These are phyloP conservation scores for Ypsolopha scabrella DNA, from an alignment of 2,888 invertebrate species.

Conservation along the genomic window DNA sequence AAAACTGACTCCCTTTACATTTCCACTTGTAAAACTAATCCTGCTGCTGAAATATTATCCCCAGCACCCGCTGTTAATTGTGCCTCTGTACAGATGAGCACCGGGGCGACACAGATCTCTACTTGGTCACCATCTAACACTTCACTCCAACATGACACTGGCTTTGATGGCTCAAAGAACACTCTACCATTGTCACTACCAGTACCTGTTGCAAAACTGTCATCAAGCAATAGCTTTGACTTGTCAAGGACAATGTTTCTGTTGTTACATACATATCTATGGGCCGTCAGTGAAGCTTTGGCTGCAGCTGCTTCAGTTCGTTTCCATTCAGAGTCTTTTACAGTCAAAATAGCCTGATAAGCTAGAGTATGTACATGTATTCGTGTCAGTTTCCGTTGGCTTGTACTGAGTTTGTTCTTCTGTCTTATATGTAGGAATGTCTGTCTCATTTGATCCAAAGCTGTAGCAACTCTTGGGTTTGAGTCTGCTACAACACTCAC, in stretches of 20 bases:
- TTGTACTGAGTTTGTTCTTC: slow-evolving; percentile 43
- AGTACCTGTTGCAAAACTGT: slow-evolving; percentile 82
- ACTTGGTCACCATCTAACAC: slow-evolving; percentile 55
- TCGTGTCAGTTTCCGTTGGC: slow-evolving; percentile 74
- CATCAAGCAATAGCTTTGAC: slow-evolving; percentile 78
- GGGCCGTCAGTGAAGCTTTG: slow-evolving; percentile 85
- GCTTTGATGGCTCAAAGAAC: slow-evolving; percentile 75
- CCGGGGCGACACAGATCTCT: slow-evolving; percentile 86
- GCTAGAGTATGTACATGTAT: slow-evolving; percentile 89
- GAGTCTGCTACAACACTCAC: slow-evolving; percentile 82
- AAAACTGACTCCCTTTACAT: slow-evolving; percentile 29
- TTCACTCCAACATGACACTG: slow-evolving; percentile 88
- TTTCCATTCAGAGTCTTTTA: slow-evolving; percentile 78
- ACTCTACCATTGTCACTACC: slow-evolving; percentile 68
- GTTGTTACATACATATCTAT: slow-evolving; percentile 84
- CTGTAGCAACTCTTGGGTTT: slow-evolving; percentile 82
- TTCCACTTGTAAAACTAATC: slow-evolving; percentile 78
- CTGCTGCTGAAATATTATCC: slow-evolving; percentile 90
- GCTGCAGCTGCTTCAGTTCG: slow-evolving; percentile 84
- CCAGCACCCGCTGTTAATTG: slow-evolving; percentile 88
- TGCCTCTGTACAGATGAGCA: slow-evolving; percentile 84
- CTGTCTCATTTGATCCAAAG: slow-evolving; percentile 84
- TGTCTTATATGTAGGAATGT: slow-evolving; percentile 69
- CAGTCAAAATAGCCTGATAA: slow-evolving; percentile 85
- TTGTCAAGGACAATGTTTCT: slow-evolving; percentile 63